Evolutionary conservation across 2,113 vertebrate species (phyloP).

Genomic region (Ahaetulla prasina): DNA sequence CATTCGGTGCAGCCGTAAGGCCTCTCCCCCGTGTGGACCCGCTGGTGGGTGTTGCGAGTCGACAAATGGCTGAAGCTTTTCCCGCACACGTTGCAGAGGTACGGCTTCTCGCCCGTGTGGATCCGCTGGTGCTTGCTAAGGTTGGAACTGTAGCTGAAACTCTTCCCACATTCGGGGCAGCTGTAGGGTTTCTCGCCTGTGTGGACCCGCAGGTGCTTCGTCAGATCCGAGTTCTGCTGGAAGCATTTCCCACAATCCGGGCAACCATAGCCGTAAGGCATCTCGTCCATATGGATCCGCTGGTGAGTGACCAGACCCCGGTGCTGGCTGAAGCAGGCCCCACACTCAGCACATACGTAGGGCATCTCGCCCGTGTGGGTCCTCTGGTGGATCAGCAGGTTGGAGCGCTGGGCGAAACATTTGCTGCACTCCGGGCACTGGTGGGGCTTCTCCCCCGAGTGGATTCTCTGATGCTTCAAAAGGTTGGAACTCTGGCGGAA

Average conservation of each 20-base stretch:
- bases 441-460: conserved; percentile 19
- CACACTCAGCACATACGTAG: conserved; percentile 1
- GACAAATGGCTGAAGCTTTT: conserved; percentile 24
- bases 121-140: conserved; percentile 28
- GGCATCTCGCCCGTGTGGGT: conserved; percentile 28
- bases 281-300: conserved; percentile 26
- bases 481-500: conserved; percentile 27
- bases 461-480: conserved; percentile 21
- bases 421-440: conserved; percentile 16
- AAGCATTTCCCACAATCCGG: conserved; percentile 18
- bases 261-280: conserved; percentile 7
- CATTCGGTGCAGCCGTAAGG: conserved; percentile 14
- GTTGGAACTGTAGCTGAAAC: conserved; percentile 22
- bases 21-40: conserved; percentile 17
- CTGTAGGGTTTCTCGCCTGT: conserved; percentile 15
- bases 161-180: conserved; percentile 11
- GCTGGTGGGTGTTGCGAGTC: conserved; percentile 11
- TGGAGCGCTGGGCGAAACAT: conserved; percentile 23
- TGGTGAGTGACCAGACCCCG: conserved; percentile 14
- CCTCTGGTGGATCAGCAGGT: conserved; percentile 20
- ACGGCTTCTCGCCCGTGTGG: conserved; percentile 20
- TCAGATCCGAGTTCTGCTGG: conserved; percentile 23
- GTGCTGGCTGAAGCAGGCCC: conserved; percentile 26
- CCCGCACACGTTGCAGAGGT: conserved; percentile 20
- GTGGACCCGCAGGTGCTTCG: conserved; percentile 13